Conservation (phyloP, 2,113 vertebrate species). For the Oryzias celebensis region DNA sequence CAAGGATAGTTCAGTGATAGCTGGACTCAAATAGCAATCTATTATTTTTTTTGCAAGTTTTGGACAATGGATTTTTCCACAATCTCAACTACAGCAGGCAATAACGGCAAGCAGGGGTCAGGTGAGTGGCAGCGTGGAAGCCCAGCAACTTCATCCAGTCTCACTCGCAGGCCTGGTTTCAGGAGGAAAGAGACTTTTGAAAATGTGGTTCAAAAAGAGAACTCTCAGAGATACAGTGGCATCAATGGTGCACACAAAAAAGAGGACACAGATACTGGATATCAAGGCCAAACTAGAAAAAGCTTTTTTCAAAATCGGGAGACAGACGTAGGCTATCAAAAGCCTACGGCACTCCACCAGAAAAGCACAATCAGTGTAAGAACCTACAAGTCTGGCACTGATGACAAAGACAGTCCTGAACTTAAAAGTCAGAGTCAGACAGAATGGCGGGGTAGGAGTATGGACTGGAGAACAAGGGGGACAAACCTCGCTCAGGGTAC, state of each 20-base stretch:
- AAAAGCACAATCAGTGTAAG: conserved; percentile 20
- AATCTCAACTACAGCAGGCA: conserved; percentile 27
- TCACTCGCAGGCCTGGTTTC: conserved; percentile 34
- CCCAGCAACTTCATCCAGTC: conserved; percentile 61
- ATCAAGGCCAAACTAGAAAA: conserved; percentile 14
- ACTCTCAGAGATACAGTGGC: not conserved
- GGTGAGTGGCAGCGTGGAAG: conserved; percentile 57
- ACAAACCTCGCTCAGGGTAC: conserved; percentile 5
- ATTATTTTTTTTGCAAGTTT: conserved; percentile 29
- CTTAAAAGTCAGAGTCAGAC: conserved; percentile 37
- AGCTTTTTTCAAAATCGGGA: conserved; percentile 9
- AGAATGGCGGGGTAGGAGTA: conserved; percentile 63
- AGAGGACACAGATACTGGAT: conserved; percentile 8
- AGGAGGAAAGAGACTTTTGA: conserved; percentile 9
- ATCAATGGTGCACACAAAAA: conserved; percentile 11
- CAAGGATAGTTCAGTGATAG: conserved; percentile 17
- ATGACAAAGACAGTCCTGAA: conserved; percentile 15
- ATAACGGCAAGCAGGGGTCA: conserved; percentile 28
- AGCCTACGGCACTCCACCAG: conserved; percentile 22
- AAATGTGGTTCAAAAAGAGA: not conserved
- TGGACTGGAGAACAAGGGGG: conserved; percentile 52
- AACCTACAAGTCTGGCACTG: conserved; percentile 11
- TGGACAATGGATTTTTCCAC: conserved; percentile 63
- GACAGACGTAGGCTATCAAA: conserved; percentile 17
- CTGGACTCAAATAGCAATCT: not conserved